Evolutionary conservation across 2,797 vertebrate genomes (phyloP).

Genomic region (Galago senegalensis): DNA sequence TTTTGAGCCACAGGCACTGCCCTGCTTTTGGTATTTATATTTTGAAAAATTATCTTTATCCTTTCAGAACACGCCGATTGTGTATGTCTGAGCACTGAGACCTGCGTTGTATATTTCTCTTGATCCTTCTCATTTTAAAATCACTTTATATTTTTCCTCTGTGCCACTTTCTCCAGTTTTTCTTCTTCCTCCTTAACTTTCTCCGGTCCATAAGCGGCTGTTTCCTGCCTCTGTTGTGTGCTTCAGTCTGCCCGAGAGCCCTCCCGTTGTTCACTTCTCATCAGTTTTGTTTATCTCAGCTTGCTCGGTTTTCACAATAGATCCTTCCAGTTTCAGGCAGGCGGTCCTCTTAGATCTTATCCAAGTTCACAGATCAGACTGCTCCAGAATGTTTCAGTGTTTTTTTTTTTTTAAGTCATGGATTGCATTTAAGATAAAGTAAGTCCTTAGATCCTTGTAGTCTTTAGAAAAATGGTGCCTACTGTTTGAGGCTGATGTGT

Average conservation of each 20-base stretch:
- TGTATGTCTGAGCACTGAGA: not conserved
- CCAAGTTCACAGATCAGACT: not conserved
- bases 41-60: not conserved
- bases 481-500: not conserved
- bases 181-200: not conserved
- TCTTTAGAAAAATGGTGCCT: not conserved
- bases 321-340: not conserved
- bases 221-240: accelerated
- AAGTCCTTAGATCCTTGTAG: not conserved
- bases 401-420: not conserved
- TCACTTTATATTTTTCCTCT: not conserved
- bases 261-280: not conserved
- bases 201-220: not conserved
- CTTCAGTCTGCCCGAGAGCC: not conserved
- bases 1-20: too few species aligned
- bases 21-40: not conserved
- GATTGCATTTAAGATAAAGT: not conserved
- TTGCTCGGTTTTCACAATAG: not conserved
- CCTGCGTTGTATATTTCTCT: not conserved
- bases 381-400: not conserved
- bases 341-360: not conserved
- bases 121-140: not conserved
- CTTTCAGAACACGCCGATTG: not conserved
- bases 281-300: not conserved
- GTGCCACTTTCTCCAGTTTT: not conserved